Percentiles rank a stretch among this genome's conserved stretches.
Conservation (phyloP, 1,140 invertebrate genomes). For the Holotrichia oblita region DNA sequence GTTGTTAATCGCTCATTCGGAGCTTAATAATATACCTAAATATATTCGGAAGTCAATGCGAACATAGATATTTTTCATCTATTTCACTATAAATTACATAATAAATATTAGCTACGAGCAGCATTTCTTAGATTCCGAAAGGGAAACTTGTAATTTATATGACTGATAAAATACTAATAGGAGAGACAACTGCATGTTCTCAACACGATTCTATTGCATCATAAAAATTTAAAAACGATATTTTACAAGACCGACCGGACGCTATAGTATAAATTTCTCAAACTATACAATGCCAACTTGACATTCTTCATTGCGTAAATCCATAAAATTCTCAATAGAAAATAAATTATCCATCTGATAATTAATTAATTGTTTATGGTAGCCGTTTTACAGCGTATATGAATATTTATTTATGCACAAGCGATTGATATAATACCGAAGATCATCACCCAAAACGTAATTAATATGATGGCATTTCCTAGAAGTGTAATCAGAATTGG, state of each 20-base stretch:
- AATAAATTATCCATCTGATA: background rate
- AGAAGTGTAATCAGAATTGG: background rate
- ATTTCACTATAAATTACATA: too few species aligned
- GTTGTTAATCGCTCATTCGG: too few species aligned
- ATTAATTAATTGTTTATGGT: slow-evolving; percentile 1
- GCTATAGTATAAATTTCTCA: background rate
- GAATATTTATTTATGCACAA: background rate
- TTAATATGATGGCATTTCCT: background rate
- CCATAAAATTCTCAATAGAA: slow-evolving; percentile 17
- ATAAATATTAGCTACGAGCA: background rate
- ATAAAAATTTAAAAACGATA: slow-evolving; percentile 1
- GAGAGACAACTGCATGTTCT: background rate
- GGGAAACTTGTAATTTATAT: background rate
- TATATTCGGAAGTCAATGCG: too few species aligned
- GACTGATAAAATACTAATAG: background rate
- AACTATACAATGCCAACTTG: background rate
- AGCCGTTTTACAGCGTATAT: background rate
- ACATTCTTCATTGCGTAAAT: slow-evolving; percentile 3
- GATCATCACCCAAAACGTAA: background rate
- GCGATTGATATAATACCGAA: slow-evolving; percentile 16
- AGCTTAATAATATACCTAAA: too few species aligned
- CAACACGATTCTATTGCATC: slow-evolving; percentile 10
- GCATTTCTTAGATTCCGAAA: background rate
- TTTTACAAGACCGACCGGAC: background rate
- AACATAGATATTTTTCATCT: too few species aligned